Conservation (phyloP, 2,113 vertebrate species). For the Ictalurus punctatus region DNA sequence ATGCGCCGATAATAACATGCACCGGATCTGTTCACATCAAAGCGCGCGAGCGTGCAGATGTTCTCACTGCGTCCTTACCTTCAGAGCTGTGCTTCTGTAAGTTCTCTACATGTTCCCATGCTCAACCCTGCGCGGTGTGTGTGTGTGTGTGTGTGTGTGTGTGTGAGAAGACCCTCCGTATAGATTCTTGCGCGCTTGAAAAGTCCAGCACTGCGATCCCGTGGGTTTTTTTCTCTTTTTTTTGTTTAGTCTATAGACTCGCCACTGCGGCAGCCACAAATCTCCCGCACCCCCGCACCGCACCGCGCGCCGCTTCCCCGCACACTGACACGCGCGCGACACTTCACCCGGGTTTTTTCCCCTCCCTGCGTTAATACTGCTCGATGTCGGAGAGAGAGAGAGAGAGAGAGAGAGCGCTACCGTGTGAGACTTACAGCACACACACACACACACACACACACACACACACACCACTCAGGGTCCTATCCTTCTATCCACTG, state of each 20-base stretch:
- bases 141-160: neutral
- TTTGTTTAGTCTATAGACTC: slow-evolving; percentile 29
- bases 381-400: neutral
- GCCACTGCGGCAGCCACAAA: slow-evolving; percentile 53
- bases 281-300: slow-evolving; percentile 39
- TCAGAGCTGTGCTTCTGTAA: neutral
- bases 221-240: neutral
- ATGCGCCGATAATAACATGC: neutral
- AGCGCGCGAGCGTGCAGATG: neutral
- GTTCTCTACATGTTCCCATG: slow-evolving; percentile 14
- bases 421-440: neutral
- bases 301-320: slow-evolving; percentile 29
- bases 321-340: slow-evolving; percentile 34
- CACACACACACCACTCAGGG: neutral
- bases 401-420: neutral
- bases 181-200: slow-evolving; percentile 29
- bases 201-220: slow-evolving; percentile 49
- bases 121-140: slow-evolving; percentile 14
- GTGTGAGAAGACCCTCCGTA: neutral
- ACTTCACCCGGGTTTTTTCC: slow-evolving; percentile 26
- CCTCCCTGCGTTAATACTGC: slow-evolving; percentile 43
- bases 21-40: neutral
- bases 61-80: slow-evolving; percentile 38
- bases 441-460: slow-evolving; percentile 13
- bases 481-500: neutral